These are phyloP conservation scores for Stenchaetothrips biformis DNA, from an alignment of 2,888 invertebrate genomes.

Conservation along the genomic window DNA sequence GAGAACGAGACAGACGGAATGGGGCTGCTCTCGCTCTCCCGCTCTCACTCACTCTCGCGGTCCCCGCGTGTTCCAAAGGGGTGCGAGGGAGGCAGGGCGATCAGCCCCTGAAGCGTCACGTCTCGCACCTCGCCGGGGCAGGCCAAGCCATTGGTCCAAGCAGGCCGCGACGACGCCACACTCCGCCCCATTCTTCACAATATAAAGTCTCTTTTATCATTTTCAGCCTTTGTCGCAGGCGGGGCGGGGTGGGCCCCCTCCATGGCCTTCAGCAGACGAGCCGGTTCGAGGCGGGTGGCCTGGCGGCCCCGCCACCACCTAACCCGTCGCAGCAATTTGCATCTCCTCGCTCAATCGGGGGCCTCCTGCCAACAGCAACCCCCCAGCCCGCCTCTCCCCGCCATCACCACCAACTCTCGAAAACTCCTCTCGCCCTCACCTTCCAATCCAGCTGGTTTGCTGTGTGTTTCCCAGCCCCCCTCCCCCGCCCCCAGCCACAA, in stretches of 20 bases:
- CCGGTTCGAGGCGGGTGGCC: no score
- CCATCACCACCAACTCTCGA: no score
- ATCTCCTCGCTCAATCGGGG: neutral
- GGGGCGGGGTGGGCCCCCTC: no score
- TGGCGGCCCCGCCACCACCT: no score
- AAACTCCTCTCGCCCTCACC: neutral
- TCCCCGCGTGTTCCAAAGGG: neutral
- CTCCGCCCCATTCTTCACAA: neutral
- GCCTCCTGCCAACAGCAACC: neutral
- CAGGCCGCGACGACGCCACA: neutral
- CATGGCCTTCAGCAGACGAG: no score
- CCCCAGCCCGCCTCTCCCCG: neutral
- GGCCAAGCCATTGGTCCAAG: neutral
- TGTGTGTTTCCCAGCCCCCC: neutral
- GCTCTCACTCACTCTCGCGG: slow-evolving; percentile 27
- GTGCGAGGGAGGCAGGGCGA: neutral
- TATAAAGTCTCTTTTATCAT: no score
- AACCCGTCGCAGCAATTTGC: no score
- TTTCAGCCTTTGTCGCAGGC: no score
- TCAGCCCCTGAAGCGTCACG: neutral
- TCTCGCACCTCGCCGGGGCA: neutral
- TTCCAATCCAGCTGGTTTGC: neutral
- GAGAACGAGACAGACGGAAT: no score
- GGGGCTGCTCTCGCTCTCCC: slow-evolving; percentile 6
- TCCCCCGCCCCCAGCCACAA: neutral